These are phyloP conservation scores for Drosophila paracracens DNA, from an alignment of 2,888 invertebrate species.

Conservation along the genomic window DNA sequence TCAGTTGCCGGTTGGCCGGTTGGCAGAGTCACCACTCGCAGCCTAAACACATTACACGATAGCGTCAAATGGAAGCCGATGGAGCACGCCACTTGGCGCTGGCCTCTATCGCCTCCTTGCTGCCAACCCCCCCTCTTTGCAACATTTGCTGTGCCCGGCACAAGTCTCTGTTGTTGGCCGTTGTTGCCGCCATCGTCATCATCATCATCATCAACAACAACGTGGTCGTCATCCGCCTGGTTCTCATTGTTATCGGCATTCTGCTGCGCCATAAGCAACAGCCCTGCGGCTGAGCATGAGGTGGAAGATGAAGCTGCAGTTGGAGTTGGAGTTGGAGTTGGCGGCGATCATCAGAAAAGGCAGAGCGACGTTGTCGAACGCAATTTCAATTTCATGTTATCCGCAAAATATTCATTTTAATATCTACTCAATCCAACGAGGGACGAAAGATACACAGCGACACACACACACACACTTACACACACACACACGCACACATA, in stretches of 20 bases:
- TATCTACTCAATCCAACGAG: conserved; percentile 81
- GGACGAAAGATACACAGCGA: conserved; percentile 14
- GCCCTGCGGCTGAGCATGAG: background rate
- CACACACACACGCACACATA: conserved; percentile 45
- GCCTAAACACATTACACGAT: conserved; percentile 79
- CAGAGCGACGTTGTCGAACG: conserved; percentile 59
- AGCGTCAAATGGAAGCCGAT: conserved; percentile 77
- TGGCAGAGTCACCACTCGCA: conserved; percentile 47
- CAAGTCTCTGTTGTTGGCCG: conserved; percentile 31
- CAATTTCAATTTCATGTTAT: conserved; percentile 82
- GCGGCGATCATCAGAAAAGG: conserved; percentile 63
- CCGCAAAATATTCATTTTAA: conserved; percentile 83
- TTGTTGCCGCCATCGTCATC: conserved; percentile 53
- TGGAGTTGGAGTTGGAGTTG: conserved; percentile 3
- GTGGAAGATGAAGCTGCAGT: conserved; percentile 7
- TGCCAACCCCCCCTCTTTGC: background rate
- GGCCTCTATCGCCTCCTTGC: conserved; percentile 24
- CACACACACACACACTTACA: conserved; percentile 11
- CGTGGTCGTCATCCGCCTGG: conserved; percentile 54
- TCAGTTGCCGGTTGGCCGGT: conserved; percentile 6
- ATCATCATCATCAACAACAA: conserved; percentile 55
- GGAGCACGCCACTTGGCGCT: conserved; percentile 54
- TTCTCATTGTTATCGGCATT: conserved; percentile 76
- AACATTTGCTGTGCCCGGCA: conserved; percentile 1
- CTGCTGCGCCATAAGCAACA: conserved; percentile 61